Percentiles rank a stretch among this genome's conserved stretches.
phyloP scores from a whole-genome alignment of 2,888 invertebrate genomes.

The Apoda limacodes region DNA sequence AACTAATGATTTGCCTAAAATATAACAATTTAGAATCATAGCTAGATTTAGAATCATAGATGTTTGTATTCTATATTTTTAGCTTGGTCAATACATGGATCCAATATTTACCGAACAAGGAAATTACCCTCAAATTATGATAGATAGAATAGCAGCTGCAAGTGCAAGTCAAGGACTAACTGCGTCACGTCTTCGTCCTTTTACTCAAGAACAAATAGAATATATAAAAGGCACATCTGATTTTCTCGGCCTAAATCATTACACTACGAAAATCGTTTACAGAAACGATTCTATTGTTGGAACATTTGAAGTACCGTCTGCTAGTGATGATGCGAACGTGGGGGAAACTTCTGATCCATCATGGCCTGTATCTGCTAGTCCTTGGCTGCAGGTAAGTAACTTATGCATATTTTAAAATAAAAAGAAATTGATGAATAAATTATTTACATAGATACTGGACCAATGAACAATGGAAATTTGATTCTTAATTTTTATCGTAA shows the following conservation, averaged over 20 bases:
- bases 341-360: slow-evolving; percentile 17
- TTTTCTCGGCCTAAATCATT: slow-evolving; percentile 23
- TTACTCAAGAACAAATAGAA: slow-evolving; percentile 20
- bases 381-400: slow-evolving; percentile 21
- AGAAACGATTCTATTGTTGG: slow-evolving; percentile 21
- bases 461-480: too few species aligned
- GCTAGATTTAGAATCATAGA: too few species aligned
- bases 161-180: slow-evolving; percentile 20
- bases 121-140: slow-evolving; percentile 21
- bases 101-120: slow-evolving; percentile 22
- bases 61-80: slow-evolving; percentile 8
- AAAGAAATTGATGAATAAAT: too few species aligned
- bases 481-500: too few species aligned
- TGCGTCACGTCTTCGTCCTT: slow-evolving; percentile 20
- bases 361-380: slow-evolving; percentile 17
- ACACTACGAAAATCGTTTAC: slow-evolving; percentile 18
- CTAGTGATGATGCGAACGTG: slow-evolving; percentile 18
- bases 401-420: too few species aligned
- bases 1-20: neutral
- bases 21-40: neutral
- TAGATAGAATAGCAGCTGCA: slow-evolving; percentile 18
- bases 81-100: slow-evolving; percentile 21
- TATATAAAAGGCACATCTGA: slow-evolving; percentile 22
- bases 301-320: slow-evolving; percentile 17
- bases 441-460: too few species aligned